Conservation (phyloP, 2,113 vertebrate genomes). For the Tachysurus vachellii region DNA sequence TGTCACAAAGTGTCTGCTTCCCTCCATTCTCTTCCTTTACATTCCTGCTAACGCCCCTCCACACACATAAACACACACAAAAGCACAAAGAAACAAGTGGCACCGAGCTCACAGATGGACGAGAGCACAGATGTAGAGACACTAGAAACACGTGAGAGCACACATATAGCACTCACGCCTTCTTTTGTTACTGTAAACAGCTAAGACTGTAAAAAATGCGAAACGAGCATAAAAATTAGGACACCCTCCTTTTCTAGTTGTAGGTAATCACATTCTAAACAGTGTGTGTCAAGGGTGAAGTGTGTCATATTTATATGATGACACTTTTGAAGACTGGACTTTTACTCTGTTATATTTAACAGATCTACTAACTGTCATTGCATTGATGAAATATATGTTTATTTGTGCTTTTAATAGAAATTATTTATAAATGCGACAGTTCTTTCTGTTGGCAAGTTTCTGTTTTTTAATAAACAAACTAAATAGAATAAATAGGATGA, state of each 20-base stretch:
- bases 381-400: not conserved
- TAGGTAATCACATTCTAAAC: slow-evolving; percentile 66
- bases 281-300: slow-evolving; percentile 39
- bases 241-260: slow-evolving; percentile 69
- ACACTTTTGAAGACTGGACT: not conserved
- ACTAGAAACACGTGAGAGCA: slow-evolving; percentile 59
- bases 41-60: slow-evolving; percentile 60
- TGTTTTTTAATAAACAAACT: not conserved
- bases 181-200: slow-evolving; percentile 62
- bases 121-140: slow-evolving; percentile 44
- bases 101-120: slow-evolving; percentile 60
- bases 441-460: not conserved
- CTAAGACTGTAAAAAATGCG: slow-evolving; percentile 64
- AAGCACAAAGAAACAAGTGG: slow-evolving; percentile 39
- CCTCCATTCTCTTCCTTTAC: slow-evolving; percentile 72
- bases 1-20: slow-evolving; percentile 77
- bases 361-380: not conserved
- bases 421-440: not conserved
- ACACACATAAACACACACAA: slow-evolving; percentile 49
- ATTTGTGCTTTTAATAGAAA: not conserved
- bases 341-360: not conserved
- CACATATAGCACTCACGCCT: slow-evolving; percentile 59
- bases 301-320: slow-evolving; percentile 1
- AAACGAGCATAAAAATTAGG: slow-evolving; percentile 75
- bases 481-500: too few relatives aligned